These are phyloP conservation scores for Crax fasciolata DNA, from an alignment of 2,797 vertebrate genomes.

Conservation along the genomic window DNA sequence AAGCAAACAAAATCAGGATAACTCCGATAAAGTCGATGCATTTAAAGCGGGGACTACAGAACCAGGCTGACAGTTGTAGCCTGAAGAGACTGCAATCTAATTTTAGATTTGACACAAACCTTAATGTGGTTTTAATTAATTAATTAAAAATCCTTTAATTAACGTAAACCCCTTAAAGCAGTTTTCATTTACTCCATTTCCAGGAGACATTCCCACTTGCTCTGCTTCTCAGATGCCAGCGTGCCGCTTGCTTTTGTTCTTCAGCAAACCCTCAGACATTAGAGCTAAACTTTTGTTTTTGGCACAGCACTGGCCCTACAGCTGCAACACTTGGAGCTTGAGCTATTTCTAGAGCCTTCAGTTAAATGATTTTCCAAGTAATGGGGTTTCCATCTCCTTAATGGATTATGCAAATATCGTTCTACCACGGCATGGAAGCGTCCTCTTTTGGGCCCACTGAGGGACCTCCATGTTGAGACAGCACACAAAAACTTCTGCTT, in stretches of 20 bases:
- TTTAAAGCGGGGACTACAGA: constrained; percentile 9
- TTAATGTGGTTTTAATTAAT: constrained; percentile 37
- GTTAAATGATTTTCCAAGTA: background rate
- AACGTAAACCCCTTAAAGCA: background rate
- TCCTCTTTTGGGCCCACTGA: background rate
- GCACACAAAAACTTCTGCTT: background rate
- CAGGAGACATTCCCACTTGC: background rate
- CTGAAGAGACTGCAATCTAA: constrained; percentile 45
- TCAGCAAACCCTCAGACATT: background rate
- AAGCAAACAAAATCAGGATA: background rate
- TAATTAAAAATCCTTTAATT: constrained; percentile 26
- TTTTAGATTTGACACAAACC: constrained; percentile 43
- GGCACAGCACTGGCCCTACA: background rate
- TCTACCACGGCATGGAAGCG: background rate
- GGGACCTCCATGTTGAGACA: background rate
- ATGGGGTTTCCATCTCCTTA: background rate
- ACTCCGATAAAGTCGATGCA: constrained; percentile 31
- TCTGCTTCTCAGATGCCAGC: background rate
- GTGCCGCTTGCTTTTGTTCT: background rate
- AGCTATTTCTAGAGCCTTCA: background rate
- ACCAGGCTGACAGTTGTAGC: constrained; percentile 41
- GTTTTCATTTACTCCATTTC: constrained; percentile 10
- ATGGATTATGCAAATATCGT: background rate
- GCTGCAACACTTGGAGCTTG: background rate
- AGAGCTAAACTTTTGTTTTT: background rate